Evolutionary conservation across 2,113 vertebrate genomes (phyloP).

Genomic region (Callorhinus ursinus): DNA sequence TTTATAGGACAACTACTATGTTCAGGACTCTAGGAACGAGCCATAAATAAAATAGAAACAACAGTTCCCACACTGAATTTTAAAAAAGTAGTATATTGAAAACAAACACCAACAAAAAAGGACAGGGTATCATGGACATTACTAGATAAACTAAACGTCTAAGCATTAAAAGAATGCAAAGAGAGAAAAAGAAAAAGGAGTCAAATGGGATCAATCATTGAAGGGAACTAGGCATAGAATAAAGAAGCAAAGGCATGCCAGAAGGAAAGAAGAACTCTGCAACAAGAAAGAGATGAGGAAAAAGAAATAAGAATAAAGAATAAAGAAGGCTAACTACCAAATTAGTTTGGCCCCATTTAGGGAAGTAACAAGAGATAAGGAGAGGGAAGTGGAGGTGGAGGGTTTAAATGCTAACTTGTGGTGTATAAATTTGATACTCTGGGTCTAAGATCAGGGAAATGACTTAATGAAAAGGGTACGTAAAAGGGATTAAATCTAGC

Average conservation of each 20-base stretch:
- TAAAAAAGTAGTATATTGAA: background rate
- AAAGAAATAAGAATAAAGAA: background rate
- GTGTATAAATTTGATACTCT: background rate
- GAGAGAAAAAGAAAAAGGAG: background rate
- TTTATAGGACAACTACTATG: background rate
- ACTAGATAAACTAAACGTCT: constrained; percentile 5
- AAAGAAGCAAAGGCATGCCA: background rate
- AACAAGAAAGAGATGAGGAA: background rate
- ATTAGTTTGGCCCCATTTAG: background rate
- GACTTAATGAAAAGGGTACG: background rate
- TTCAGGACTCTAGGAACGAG: background rate
- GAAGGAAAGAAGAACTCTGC: background rate
- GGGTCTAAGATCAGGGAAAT: background rate
- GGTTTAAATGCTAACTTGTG: background rate
- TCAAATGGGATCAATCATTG: background rate
- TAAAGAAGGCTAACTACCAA: background rate
- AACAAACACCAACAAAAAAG: background rate
- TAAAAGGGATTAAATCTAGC: background rate
- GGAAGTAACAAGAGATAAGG: background rate
- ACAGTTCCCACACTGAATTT: background rate
- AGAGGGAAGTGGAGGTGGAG: background rate
- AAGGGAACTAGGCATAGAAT: background rate
- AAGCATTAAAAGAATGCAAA: background rate
- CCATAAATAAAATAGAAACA: background rate
- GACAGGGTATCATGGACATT: background rate